Conservation (phyloP, 2,113 vertebrate genomes). For the Elephantulus edwardii region DNA sequence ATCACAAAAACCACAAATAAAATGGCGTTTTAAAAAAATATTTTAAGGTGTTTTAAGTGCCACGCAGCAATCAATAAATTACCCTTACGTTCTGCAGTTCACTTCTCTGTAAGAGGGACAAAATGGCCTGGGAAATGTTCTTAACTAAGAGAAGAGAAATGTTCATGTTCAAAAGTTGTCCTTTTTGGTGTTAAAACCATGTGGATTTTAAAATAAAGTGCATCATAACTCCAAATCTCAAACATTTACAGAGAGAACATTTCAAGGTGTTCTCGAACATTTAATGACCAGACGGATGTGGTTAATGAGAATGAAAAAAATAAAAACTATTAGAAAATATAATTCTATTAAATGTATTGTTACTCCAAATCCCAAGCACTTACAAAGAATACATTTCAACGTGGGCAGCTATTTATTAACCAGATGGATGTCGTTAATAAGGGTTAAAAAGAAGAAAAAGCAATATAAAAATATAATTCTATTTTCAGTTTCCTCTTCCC, state of each 20-base stretch:
- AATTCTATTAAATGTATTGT: constrained; percentile 32
- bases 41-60: constrained; percentile 55
- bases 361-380: constrained; percentile 34
- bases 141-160: constrained; percentile 23
- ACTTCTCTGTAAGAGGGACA: constrained; percentile 45
- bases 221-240: constrained; percentile 43
- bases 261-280: constrained; percentile 39
- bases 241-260: constrained; percentile 34
- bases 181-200: constrained; percentile 47
- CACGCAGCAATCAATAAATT: constrained; percentile 69
- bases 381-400: constrained; percentile 49
- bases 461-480: constrained; percentile 55
- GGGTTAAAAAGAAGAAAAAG: constrained; percentile 74
- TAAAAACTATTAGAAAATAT: constrained; percentile 41
- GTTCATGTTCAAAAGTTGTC: constrained; percentile 51
- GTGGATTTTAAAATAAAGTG: constrained; percentile 51
- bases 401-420: constrained; percentile 68
- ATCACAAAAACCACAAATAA: constrained; percentile 52
- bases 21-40: constrained; percentile 40
- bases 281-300: constrained; percentile 49
- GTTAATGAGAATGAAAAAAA: constrained; percentile 49
- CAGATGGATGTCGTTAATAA: constrained; percentile 68
- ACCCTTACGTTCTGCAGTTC: constrained; percentile 60
- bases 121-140: constrained; percentile 29
- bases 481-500: constrained; percentile 78